A percentile compares a stretch with the other conserved stretches of the same genome.
These are phyloP conservation scores for Eristalis pertinax DNA, from an alignment of 2,888 invertebrate species.

Conservation along the genomic window DNA sequence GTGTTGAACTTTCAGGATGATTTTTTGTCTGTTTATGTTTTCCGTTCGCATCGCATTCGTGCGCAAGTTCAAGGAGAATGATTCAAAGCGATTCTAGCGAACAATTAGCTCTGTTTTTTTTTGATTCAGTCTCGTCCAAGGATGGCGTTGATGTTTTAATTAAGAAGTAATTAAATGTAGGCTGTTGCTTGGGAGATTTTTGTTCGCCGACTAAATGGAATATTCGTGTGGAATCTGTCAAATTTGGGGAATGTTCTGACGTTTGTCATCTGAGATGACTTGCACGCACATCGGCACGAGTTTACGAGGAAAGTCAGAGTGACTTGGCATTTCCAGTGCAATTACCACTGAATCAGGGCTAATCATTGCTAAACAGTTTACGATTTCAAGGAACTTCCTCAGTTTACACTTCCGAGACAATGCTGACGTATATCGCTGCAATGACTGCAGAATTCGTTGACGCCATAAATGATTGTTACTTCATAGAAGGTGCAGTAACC, in stretches of 20 bases:
- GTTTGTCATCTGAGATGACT: neutral
- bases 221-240: neutral
- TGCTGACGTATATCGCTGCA: no score
- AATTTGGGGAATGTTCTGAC: neutral
- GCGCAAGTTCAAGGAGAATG: conserved; percentile 24
- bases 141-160: neutral
- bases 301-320: neutral
- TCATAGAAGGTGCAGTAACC: neutral
- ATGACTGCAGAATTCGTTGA: no score
- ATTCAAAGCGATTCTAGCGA: neutral
- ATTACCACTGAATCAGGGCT: neutral
- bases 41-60: conserved; percentile 9
- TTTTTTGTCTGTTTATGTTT: neutral
- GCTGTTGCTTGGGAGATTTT: neutral
- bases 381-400: neutral
- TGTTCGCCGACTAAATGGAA: no score
- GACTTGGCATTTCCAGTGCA: neutral
- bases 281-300: neutral
- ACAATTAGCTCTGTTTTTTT: neutral
- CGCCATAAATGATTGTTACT: neutral
- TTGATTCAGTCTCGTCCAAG: neutral
- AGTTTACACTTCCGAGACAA: neutral
- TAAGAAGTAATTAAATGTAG: neutral
- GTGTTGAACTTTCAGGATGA: neutral
- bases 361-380: neutral